A percentile compares a stretch with the other conserved stretches of the same genome.
These are phyloP conservation scores for Tetramorium parvispinum DNA, from an alignment of 1,140 invertebrate genomes.

Conservation along the genomic window DNA sequence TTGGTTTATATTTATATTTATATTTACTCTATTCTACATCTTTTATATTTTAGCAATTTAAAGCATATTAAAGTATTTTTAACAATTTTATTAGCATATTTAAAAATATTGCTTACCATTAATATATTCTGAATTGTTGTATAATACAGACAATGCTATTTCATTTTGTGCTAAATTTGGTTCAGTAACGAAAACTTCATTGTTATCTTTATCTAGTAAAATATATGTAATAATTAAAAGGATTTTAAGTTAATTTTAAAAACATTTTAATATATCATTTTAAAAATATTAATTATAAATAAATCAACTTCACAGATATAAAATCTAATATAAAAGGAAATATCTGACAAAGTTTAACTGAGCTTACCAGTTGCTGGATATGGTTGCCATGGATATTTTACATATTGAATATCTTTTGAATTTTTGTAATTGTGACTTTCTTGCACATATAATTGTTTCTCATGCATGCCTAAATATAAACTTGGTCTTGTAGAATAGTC, in stretches of 20 bases:
- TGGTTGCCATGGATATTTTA: constrained; percentile 90
- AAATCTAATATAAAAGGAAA: not conserved
- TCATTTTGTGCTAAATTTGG: constrained; percentile 76
- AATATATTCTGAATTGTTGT: constrained; percentile 90
- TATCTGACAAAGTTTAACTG: constrained; percentile 2
- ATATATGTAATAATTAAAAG: constrained; percentile 34
- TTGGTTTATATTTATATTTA: constrained; percentile 12
- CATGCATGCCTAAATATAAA: constrained; percentile 94
- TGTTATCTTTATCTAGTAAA: constrained; percentile 32
- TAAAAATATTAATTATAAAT: not conserved
- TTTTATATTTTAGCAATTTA: not conserved
- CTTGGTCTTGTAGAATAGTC: constrained; percentile 86
- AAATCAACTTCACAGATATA: not conserved
- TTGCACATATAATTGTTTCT: constrained; percentile 93
- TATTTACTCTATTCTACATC: not conserved
- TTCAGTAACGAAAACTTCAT: constrained; percentile 69
- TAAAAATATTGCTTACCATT: constrained; percentile 85
- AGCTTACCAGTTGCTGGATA: constrained; percentile 85
- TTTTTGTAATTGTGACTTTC: constrained; percentile 86
- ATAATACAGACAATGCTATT: constrained; percentile 89
- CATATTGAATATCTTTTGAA: constrained; percentile 62
- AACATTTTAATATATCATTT: not conserved
- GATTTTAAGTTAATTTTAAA: no score
- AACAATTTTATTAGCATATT: constrained; percentile 22
- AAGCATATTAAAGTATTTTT: not conserved